Conservation (phyloP, 2,888 invertebrate species). For the Scaptodrosophila latifasciaeformis region DNA sequence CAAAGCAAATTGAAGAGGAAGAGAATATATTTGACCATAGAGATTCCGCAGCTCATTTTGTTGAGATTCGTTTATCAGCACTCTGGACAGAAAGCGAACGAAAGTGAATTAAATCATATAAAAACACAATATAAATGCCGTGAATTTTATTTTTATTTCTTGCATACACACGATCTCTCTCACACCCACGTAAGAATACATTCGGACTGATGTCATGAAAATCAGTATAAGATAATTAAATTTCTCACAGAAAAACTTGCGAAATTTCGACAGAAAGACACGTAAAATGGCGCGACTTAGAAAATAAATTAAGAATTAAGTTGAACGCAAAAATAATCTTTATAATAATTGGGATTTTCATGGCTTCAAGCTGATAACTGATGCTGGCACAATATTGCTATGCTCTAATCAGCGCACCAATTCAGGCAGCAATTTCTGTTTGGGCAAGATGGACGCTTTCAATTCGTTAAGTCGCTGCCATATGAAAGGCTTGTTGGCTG, state of each 20-base stretch:
- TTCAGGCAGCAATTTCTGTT: constrained; percentile 69
- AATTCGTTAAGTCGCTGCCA: constrained; percentile 60
- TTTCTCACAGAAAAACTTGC: no score
- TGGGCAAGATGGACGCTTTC: constrained; percentile 61
- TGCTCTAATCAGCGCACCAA: constrained; percentile 62
- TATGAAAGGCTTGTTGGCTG: constrained; percentile 57
- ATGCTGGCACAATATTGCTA: neutral
- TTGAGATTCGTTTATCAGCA: constrained; percentile 35
- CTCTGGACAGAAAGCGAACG: neutral
- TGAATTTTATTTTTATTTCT: neutral
- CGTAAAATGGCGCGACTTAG: no score
- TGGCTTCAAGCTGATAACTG: no score
- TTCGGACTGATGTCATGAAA: constrained; percentile 13
- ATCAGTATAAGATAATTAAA: no score
- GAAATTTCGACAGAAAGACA: no score
- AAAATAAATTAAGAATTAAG: neutral
- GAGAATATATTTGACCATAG: constrained; percentile 88
- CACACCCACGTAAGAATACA: neutral
- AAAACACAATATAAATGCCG: neutral
- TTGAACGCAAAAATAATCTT: no score
- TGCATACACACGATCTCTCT: neutral
- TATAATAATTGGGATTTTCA: no score
- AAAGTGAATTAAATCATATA: neutral
- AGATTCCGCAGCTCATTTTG: constrained; percentile 84
- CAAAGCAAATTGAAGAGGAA: constrained; percentile 87